Evolutionary conservation across 1,140 invertebrate species (phyloP), one percentile per base, ranked within the genome.

Genomic region (Wasmannia auropunctata): DNA sequence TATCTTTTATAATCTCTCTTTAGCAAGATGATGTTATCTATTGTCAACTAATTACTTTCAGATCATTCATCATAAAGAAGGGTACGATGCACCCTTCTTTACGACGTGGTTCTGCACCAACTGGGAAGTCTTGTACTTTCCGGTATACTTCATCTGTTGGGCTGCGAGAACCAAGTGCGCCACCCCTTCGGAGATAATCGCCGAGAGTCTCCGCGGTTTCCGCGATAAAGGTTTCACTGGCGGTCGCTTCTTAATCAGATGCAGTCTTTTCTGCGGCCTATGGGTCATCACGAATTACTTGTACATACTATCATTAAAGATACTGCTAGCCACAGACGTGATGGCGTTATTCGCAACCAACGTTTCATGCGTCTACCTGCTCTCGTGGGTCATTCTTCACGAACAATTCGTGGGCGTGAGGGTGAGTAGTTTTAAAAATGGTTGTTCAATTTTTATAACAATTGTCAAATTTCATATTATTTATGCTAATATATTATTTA

Each of bases 61-160:
- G 96, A 89, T 91, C 22, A 95, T 96, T 86, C 93, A 96, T 69
- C 95, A n/a, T n/a, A n/a, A n/a, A n/a, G n/a, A n/a, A n/a, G n/a
- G 96, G 22, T 98, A 98, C 95, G 97, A 98, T 94, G 98, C 98
- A 37, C 98, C 98, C 69, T 99, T 99, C 94, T 98, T 99, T 94
- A 98, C 98, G 14, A 98, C 98, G 19, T 99, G 98, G 98, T 98
- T 99, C 93, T 98, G 97, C 93, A 99, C 98, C n/a, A 98, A 98
- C 92, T 99, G 98, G 97, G 97, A 98, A 11, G 96, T 98, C 86
- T 95, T 99, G 10, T 99, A 99, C 94, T 98, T 98, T 93, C 98
- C 98, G 14, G 95, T 99, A 58, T 99, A 98, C 94, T 96, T 98
- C 63, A 94, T 98, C 67, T 97, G 96, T 87, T 96, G 97, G 93